Conservation (phyloP, 2,113 vertebrate species). For the Corynorhinus townsendii region DNA sequence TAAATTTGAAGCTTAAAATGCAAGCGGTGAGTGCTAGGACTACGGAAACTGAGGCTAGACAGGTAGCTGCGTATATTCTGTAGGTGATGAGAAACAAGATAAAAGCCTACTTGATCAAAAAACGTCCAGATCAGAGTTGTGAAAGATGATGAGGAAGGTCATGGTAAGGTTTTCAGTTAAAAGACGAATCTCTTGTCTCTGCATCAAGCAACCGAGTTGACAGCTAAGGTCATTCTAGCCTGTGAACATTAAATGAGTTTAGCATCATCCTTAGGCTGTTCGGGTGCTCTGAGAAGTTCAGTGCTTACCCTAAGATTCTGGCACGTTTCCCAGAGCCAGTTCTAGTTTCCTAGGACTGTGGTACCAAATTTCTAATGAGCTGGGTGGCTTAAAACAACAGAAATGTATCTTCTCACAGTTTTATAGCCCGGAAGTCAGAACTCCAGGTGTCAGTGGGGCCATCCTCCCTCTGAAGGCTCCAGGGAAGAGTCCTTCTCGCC, state of each 20-base stretch:
- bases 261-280: not conserved
- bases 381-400: not conserved
- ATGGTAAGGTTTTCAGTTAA: not conserved
- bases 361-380: not conserved
- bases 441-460: not conserved
- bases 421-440: not conserved
- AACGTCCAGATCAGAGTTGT: not conserved
- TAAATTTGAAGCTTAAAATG: not conserved
- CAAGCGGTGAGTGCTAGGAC: not conserved
- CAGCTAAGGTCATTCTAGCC: not conserved
- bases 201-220: not conserved
- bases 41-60: not conserved
- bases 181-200: not conserved
- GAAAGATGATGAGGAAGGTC: not conserved
- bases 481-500: not conserved
- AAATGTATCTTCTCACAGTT: not conserved
- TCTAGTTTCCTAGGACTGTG: not conserved
- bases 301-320: not conserved
- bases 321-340: not conserved
- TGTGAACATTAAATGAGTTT: conserved; percentile 13
- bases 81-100: not conserved
- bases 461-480: not conserved
- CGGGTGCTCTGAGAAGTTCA: not conserved
- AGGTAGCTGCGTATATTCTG: not conserved
- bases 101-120: not conserved